Evolutionary conservation across 2,113 vertebrate species (phyloP).

Genomic region (Oreocharis arfaki): DNA sequence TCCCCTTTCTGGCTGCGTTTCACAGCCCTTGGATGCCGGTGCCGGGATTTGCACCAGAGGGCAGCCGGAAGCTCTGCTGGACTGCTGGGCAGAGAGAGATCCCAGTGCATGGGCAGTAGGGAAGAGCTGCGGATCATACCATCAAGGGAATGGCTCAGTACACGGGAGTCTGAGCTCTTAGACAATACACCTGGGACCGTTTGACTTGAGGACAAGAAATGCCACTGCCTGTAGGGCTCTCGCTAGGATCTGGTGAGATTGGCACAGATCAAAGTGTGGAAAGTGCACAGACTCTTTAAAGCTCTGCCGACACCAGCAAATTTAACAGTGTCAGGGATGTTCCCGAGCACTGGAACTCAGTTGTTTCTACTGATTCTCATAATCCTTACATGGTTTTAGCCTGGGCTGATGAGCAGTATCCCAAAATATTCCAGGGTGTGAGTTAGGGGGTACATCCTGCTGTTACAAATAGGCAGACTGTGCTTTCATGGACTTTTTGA

Average conservation of each 20-base stretch:
- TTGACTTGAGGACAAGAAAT: neutral
- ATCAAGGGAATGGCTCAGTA: neutral
- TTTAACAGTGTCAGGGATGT: neutral
- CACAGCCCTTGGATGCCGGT: neutral
- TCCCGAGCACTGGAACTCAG: neutral
- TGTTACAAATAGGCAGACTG: neutral
- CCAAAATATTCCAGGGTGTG: neutral
- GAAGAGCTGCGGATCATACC: neutral
- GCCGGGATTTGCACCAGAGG: neutral
- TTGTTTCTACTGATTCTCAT: neutral
- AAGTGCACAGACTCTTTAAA: neutral
- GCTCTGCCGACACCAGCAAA: rapidly evolving
- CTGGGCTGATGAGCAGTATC: neutral
- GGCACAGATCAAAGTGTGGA: neutral
- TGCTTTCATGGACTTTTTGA: neutral
- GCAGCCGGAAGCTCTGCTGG: neutral
- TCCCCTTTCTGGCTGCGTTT: neutral
- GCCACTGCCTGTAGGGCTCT: neutral
- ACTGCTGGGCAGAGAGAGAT: neutral
- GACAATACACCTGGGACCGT: rapidly evolving
- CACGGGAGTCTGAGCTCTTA: neutral
- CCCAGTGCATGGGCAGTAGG: rapidly evolving
- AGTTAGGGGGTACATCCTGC: neutral
- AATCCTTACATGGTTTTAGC: neutral
- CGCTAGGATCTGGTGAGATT: neutral